A percentile compares a stretch with the other conserved stretches of the same genome.
phyloP scores from a whole-genome alignment of 2,113 vertebrate species.

The Psilopsiagon aymara region DNA sequence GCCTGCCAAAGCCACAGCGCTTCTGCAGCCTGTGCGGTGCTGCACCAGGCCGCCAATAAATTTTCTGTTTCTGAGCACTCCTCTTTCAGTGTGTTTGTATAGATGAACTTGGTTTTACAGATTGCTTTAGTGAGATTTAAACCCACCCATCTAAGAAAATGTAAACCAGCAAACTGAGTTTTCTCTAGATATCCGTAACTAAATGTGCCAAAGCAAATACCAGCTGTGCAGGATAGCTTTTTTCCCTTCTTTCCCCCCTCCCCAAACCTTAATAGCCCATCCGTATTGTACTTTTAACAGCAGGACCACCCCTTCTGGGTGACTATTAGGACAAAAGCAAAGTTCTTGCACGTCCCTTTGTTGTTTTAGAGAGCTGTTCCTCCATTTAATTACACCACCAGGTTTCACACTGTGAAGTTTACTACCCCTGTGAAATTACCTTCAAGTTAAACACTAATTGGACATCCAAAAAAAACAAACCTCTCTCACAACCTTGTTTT shows the following conservation, averaged over 20 bases:
- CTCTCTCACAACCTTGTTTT: neutral
- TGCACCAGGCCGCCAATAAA: neutral
- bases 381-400: slow-evolving; percentile 51
- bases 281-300: slow-evolving; percentile 71
- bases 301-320: slow-evolving; percentile 61
- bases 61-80: neutral
- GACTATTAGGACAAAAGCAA: slow-evolving; percentile 55
- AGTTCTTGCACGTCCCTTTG: slow-evolving; percentile 60
- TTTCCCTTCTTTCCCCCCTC: neutral
- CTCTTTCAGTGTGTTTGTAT: neutral
- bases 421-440: slow-evolving; percentile 72
- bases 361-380: slow-evolving; percentile 68
- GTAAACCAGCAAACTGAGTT: neutral
- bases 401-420: slow-evolving; percentile 52
- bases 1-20: neutral
- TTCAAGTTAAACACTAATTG: slow-evolving; percentile 69
- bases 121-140: neutral
- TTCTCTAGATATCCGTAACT: slow-evolving; percentile 39
- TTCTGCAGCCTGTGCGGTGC: fast-evolving
- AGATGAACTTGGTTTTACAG: neutral
- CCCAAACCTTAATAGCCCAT: slow-evolving; percentile 58
- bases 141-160: neutral
- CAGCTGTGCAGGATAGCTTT: neutral
- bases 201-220: slow-evolving; percentile 41
- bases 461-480: slow-evolving; percentile 57